Conservation (phyloP, 1,140 invertebrate species). For the Archegozetes longisetosus region DNA sequence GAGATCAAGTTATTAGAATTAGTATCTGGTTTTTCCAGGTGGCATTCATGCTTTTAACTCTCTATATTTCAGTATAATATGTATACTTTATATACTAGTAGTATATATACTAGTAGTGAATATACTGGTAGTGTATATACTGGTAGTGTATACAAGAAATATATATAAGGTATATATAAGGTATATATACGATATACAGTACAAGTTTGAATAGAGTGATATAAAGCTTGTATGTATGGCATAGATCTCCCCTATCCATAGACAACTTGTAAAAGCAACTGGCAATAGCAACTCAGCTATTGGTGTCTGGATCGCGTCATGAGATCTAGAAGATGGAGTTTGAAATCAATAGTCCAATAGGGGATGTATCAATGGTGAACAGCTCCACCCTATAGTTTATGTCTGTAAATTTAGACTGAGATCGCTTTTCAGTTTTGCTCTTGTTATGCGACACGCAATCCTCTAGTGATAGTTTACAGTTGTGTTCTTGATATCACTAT, state of each 20-base stretch:
- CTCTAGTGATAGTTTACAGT: slow-evolving; percentile 5
- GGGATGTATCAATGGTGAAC: slow-evolving; percentile 13
- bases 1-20: neutral
- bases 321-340: neutral
- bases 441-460: slow-evolving; percentile 12
- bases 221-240: no score
- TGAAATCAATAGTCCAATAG: slow-evolving; percentile 16
- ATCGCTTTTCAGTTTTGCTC: slow-evolving; percentile 6
- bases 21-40: neutral
- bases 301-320: slow-evolving; percentile 6
- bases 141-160: no score
- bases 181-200: neutral
- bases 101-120: no score
- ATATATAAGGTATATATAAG: no score
- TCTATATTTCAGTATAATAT: neutral
- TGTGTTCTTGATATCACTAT: neutral
- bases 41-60: neutral
- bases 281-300: neutral
- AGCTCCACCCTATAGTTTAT: slow-evolving; percentile 13
- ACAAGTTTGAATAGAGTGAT: neutral
- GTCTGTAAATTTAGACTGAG: slow-evolving; percentile 8
- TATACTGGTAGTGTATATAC: no score
- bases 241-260: neutral
- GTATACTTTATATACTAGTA: neutral
- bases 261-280: neutral